Conservation (phyloP, 2,888 invertebrate genomes). For the Drosophila gaucha region DNA sequence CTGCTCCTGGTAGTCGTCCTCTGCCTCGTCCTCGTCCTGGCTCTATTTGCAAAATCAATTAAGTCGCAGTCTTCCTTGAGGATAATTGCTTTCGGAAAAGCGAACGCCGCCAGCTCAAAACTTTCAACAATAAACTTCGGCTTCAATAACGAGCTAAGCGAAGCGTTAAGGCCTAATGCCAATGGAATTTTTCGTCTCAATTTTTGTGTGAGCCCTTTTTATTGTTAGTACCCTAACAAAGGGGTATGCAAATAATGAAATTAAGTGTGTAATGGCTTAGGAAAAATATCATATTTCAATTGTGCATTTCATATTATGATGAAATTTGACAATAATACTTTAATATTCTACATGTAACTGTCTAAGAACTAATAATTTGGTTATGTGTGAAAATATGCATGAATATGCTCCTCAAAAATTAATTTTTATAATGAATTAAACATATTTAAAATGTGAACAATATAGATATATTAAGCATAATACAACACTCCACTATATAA, state of each 20-base stretch:
- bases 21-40: conserved; percentile 26
- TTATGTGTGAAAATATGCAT: no score
- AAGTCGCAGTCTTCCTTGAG: conserved; percentile 75
- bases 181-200: conserved; percentile 46
- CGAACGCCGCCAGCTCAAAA: conserved; percentile 63
- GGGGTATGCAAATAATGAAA: conserved; percentile 2
- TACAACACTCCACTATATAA: no score
- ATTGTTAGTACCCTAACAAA: background rate
- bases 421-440: no score
- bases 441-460: no score
- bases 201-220: background rate
- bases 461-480: no score
- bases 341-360: no score
- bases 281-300: background rate
- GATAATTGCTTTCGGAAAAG: conserved; percentile 75
- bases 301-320: no score
- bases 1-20: background rate
- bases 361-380: no score
- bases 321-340: no score
- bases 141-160: conserved; percentile 75
- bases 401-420: no score
- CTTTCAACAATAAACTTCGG: conserved; percentile 72
- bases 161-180: conserved; percentile 75
- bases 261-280: background rate
- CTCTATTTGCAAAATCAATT: conserved; percentile 68